Evolutionary conservation across 2,888 invertebrate species (phyloP).

Genomic region (Tigriopus californicus): DNA sequence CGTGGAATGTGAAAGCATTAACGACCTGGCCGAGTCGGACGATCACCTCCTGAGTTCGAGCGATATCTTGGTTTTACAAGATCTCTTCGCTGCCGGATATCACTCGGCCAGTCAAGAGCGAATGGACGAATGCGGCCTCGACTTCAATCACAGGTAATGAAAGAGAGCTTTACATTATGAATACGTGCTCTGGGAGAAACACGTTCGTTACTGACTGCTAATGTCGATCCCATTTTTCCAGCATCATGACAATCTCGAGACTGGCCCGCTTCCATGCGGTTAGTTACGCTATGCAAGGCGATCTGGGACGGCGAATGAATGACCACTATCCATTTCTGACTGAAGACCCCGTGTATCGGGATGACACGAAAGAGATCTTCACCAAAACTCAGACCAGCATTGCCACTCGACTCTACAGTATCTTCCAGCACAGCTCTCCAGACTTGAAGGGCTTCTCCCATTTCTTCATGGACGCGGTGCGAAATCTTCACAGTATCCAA

Average conservation of each 20-base stretch:
- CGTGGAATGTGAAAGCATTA: no score
- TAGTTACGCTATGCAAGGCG: neutral
- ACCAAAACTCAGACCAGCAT: neutral
- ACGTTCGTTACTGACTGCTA: no score
- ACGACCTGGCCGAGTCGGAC: no score
- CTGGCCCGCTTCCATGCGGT: neutral
- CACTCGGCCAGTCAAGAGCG: no score
- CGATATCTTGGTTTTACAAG: no score
- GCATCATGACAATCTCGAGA: neutral
- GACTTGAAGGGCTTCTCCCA: no score
- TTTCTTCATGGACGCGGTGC: neutral
- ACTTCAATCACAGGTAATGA: no score
- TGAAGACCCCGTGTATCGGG: neutral
- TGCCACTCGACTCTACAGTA: neutral
- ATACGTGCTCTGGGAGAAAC: no score
- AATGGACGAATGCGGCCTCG: no score
- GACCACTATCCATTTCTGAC: constrained; percentile 4
- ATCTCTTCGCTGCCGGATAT: no score
- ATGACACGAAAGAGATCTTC: neutral
- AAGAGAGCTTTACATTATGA: no score
- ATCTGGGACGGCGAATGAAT: neutral
- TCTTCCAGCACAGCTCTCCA: neutral
- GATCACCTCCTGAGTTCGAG: no score
- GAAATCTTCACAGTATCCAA: neutral
- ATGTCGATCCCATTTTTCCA: neutral